Evolutionary conservation across 2,888 invertebrate genomes (phyloP).

Genomic region (Parelbella ahira): DNA sequence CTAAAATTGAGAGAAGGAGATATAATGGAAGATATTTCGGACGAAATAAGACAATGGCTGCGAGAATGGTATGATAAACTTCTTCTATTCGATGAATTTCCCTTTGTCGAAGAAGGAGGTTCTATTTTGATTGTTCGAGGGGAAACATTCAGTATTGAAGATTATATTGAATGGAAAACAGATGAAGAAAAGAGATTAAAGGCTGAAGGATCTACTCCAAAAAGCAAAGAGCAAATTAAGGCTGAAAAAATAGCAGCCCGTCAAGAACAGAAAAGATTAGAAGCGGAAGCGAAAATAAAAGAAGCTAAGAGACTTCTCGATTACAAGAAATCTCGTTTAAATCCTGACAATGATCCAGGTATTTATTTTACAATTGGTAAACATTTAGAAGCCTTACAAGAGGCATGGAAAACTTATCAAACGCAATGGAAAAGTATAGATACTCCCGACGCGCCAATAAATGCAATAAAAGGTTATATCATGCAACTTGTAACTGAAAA

Average conservation of each 20-base stretch:
- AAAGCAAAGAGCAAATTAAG: conserved; percentile 69
- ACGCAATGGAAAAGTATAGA: conserved; percentile 62
- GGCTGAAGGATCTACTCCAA: conserved; percentile 50
- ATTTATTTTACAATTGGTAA: conserved; percentile 50
- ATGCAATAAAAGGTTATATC: conserved; percentile 82
- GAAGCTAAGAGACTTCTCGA: conserved; percentile 64
- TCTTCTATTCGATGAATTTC: conserved; percentile 85
- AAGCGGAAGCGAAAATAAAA: conserved; percentile 49
- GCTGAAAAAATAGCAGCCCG: conserved; percentile 58
- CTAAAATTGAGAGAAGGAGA: conserved; percentile 74
- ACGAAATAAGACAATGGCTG: conserved; percentile 89
- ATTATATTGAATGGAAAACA: conserved; percentile 71
- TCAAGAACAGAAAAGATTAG: conserved; percentile 61
- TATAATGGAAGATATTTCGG: conserved; percentile 87
- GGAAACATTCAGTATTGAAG: conserved; percentile 80
- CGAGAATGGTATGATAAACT: conserved; percentile 80
- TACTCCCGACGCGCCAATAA: conserved; percentile 65
- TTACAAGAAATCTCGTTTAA: conserved; percentile 68
- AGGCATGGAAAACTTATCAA: conserved; percentile 55
- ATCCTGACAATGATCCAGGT: conserved; percentile 69
- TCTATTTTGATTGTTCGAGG: conserved; percentile 80
- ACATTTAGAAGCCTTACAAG: conserved; percentile 38
- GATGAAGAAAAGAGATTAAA: conserved; percentile 57
- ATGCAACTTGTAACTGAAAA: conserved; percentile 83
- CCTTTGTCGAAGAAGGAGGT: conserved; percentile 86